These are phyloP conservation scores for Dromius quadrimaculatus DNA, from an alignment of 2,888 invertebrate genomes.

Conservation along the genomic window DNA sequence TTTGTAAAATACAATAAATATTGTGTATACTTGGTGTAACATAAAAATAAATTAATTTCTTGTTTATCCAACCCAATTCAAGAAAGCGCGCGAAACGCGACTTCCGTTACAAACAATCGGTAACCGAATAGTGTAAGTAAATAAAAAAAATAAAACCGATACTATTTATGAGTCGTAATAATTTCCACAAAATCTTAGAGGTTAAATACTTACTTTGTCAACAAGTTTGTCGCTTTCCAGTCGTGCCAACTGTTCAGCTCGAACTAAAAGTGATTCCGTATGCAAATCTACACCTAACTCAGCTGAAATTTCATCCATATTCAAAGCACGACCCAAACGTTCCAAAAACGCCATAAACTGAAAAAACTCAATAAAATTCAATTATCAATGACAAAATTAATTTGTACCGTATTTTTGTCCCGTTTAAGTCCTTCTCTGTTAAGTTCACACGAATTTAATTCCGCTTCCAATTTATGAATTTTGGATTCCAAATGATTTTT, in stretches of 20 bases:
- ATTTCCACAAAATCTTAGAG: too few relatives aligned
- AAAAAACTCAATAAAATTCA: background rate
- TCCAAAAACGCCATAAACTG: slow-evolving; percentile 87
- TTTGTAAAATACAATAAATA: too few relatives aligned
- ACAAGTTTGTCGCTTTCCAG: slow-evolving; percentile 86
- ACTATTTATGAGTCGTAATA: too few relatives aligned
- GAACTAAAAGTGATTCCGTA: slow-evolving; percentile 84
- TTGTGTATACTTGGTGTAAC: too few relatives aligned
- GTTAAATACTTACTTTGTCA: slow-evolving; percentile 81
- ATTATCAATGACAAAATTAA: background rate
- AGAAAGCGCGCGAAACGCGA: too few relatives aligned
- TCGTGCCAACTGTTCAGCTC: slow-evolving; percentile 86
- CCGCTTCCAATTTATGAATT: slow-evolving; percentile 83
- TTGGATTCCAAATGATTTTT: slow-evolving; percentile 79
- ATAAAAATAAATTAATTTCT: too few relatives aligned
- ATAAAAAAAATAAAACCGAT: too few relatives aligned
- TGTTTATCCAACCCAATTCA: too few relatives aligned
- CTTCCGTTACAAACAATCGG: too few relatives aligned
- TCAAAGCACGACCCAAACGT: slow-evolving; percentile 83
- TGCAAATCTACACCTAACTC: slow-evolving; percentile 86
- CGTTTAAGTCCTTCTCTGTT: slow-evolving; percentile 79
- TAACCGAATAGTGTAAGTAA: too few relatives aligned
- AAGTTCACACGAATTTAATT: slow-evolving; percentile 79
- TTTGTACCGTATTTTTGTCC: slow-evolving; percentile 79
- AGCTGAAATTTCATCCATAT: slow-evolving; percentile 85